Percentiles rank a stretch among this genome's conserved stretches.
These are phyloP conservation scores for Leptosomus discolor DNA, from an alignment of 2,113 vertebrate genomes.

Conservation along the genomic window DNA sequence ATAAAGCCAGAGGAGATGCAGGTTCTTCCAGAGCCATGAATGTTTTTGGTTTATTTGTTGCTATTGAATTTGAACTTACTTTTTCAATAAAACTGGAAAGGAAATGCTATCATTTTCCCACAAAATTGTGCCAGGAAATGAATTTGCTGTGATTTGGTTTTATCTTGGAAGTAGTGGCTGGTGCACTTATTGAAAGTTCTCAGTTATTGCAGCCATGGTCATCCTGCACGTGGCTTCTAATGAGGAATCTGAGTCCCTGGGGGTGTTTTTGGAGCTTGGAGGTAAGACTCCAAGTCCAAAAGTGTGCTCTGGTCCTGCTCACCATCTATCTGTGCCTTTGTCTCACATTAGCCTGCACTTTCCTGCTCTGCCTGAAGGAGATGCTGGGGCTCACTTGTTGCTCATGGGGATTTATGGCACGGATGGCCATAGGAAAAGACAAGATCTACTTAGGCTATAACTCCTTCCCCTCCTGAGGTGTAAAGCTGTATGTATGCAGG, in stretches of 20 bases:
- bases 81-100: conserved; percentile 34
- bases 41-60: conserved; percentile 39
- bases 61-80: not conserved
- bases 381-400: not conserved
- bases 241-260: not conserved
- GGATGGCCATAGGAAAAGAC: not conserved
- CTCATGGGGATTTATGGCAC: not conserved
- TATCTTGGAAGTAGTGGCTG: not conserved
- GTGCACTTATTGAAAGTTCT: not conserved
- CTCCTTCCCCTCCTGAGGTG: too few species aligned
- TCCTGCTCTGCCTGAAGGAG: not conserved
- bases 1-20: conserved; percentile 6
- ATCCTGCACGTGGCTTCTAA: not conserved
- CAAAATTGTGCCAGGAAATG: conserved; percentile 45
- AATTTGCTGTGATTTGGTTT: conserved; percentile 13
- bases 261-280: not conserved
- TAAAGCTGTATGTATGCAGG: rapidly evolving
- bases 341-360: rapidly evolving
- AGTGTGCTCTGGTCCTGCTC: not conserved
- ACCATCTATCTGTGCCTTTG: not conserved
- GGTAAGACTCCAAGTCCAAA: not conserved
- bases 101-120: conserved; percentile 23
- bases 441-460: not conserved
- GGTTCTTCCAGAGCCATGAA: not conserved
- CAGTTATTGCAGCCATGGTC: not conserved